Evolutionary conservation across 2,113 vertebrate species (phyloP), one percentile per base, ranked within the genome.

Genomic region (Austrofundulus limnaeus): DNA sequence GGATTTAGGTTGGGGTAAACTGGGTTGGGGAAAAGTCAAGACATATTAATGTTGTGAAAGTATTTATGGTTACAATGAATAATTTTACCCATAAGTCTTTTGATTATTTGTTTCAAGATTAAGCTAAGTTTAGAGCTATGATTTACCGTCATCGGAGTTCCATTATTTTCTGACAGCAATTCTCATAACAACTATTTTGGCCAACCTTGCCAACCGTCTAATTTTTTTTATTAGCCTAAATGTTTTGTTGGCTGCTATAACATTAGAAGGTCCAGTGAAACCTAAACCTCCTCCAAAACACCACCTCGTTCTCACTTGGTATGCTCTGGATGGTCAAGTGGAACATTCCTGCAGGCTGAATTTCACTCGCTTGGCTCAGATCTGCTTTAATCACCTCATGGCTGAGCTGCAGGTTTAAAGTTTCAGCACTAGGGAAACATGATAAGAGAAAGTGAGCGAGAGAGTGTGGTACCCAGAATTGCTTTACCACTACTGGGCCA

Each of bases 301-400:
- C 55, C 53, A 70, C 67, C 64, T 81, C 58, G 19, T 70, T 65
- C 78, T 81, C 72, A 75, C 86, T 90, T 83, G 80, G 84, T 85
- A 90, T 90, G 77, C 86, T 81, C 80, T 89, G 88, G 85, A 91
- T 80, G 78, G 75, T 85, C 84, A 78, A 85, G 86, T 89, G 90
- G 91, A 92, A 93, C 89, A 91, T 90, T 89, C 90, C 80, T 53
- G 47, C 66, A 66, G 69, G 63, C 84, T 80, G 45, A 72, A 80
- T 90, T 89, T 91, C 86, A 89, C 76, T 75, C 28, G 45, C 59
- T 82, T 88, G 88, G 86, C 85, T 85, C 71, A 74, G 79, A 72
- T 74, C 70, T 66, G 77, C 86, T 89, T 88, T 88, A 89, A 87
- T 90, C 78, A 82, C 83, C 72, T 85, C 84, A 85, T 87, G 88